Evolutionary conservation across 2,113 vertebrate species (phyloP).

Genomic region (Eleginops maclovinus): DNA sequence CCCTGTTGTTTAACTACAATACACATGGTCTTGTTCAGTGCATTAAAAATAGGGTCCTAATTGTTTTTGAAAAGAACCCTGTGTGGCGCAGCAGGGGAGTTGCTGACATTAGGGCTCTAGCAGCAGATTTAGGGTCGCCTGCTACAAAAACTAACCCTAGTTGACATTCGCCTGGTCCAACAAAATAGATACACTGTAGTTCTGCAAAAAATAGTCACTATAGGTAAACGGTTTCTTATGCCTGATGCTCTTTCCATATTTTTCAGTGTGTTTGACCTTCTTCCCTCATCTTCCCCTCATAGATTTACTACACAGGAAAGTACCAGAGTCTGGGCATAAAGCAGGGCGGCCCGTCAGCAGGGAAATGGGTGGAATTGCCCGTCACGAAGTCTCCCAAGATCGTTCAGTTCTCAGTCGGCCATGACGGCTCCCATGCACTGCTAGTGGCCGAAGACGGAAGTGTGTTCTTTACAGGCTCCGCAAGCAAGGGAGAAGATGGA

Average conservation of each 20-base stretch:
- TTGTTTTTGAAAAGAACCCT: background rate
- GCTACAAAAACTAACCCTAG: background rate
- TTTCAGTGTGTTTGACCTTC: background rate
- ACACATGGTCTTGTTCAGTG: background rate
- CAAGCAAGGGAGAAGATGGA: slow-evolving; percentile 98
- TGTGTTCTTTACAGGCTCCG: slow-evolving; percentile 97
- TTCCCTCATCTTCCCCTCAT: slow-evolving; percentile 20
- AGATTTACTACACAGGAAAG: slow-evolving; percentile 99
- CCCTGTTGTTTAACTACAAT: slow-evolving; percentile 1
- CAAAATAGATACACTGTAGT: background rate
- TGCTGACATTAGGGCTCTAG: background rate
- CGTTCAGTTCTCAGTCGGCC: slow-evolving; percentile 96
- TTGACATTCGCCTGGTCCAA: background rate
- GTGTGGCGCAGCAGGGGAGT: background rate
- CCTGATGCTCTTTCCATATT: background rate
- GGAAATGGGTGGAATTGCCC: slow-evolving; percentile 98
- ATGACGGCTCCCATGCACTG: slow-evolving; percentile 98
- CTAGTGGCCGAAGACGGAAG: slow-evolving; percentile 98
- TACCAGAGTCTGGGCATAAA: slow-evolving; percentile 99
- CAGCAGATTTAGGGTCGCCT: background rate
- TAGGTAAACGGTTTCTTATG: background rate
- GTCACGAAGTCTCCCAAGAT: slow-evolving; percentile 99
- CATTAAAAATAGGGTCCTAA: background rate
- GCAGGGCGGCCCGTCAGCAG: slow-evolving; percentile 96
- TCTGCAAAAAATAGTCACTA: background rate